phyloP scores from a whole-genome alignment of 2,797 vertebrate species.

The Nyctalus aviator region DNA sequence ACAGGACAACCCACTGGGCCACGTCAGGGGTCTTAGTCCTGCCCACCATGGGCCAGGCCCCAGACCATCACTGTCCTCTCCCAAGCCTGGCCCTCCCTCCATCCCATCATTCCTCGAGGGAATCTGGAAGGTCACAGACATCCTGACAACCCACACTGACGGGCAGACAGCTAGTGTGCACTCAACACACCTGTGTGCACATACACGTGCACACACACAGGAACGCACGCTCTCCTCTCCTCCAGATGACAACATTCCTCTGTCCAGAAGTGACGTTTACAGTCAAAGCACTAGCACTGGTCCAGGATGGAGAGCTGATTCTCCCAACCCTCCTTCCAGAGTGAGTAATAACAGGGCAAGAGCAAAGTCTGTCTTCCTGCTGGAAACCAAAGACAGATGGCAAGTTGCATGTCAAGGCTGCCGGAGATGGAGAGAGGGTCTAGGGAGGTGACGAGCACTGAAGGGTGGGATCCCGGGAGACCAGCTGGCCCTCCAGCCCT shows the following conservation, averaged over 20 bases:
- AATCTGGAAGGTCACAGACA: background rate
- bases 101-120: accelerated
- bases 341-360: accelerated
- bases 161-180: background rate
- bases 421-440: background rate
- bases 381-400: background rate
- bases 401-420: accelerated
- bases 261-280: background rate
- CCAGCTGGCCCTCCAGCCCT: background rate
- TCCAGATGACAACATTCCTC: background rate
- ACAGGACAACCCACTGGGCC: background rate
- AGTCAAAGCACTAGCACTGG: background rate
- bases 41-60: background rate
- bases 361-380: background rate
- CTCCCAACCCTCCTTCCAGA: too few species aligned
- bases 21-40: accelerated
- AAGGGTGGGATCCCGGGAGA: background rate
- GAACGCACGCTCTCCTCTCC: too few species aligned
- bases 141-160: accelerated
- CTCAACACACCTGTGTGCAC: background rate
- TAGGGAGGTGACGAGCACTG: accelerated
- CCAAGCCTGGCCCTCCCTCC: background rate
- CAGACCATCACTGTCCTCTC: too few species aligned
- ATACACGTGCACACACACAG: too few species aligned
- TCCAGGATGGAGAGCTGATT: background rate